These are phyloP conservation scores for Galeruca laticollis DNA, from an alignment of 2,888 invertebrate species.

Conservation along the genomic window DNA sequence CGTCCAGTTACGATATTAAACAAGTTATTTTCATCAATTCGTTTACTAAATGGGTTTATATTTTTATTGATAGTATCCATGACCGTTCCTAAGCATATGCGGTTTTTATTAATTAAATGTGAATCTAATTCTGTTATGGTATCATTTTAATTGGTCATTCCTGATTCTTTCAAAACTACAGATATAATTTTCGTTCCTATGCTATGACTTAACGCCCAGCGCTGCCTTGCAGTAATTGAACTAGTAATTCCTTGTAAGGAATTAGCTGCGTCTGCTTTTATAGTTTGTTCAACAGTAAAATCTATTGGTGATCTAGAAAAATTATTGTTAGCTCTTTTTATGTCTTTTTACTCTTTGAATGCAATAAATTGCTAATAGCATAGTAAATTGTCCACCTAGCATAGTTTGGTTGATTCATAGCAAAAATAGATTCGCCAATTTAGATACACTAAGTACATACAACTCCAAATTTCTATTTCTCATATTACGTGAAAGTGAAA, in stretches of 20 bases:
- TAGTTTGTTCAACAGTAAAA: slow-evolving; percentile 33
- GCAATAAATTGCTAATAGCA: too few relatives aligned
- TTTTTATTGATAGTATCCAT: slow-evolving; percentile 3
- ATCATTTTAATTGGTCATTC: slow-evolving; percentile 38
- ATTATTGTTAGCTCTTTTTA: slow-evolving; percentile 35
- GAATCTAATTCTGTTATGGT: slow-evolving; percentile 38
- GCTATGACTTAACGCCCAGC: slow-evolving; percentile 50
- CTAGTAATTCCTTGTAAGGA: slow-evolving; percentile 18
- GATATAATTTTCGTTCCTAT: slow-evolving; percentile 43
- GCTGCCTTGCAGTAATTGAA: slow-evolving; percentile 46
- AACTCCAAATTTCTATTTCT: too few relatives aligned
- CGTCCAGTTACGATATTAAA: too few relatives aligned
- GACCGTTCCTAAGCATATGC: background rate
- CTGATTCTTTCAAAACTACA: slow-evolving; percentile 40
- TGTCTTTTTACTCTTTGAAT: background rate
- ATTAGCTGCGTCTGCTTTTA: slow-evolving; percentile 35
- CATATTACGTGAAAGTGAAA: too few relatives aligned
- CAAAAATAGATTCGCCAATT: too few relatives aligned
- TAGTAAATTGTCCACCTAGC: too few relatives aligned
- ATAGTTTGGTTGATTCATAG: too few relatives aligned
- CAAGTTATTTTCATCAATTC: background rate
- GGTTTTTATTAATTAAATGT: slow-evolving; percentile 6
- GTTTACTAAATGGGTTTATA: slow-evolving; percentile 15
- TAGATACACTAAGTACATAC: too few relatives aligned
- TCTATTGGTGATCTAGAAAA: slow-evolving; percentile 27